phyloP scores from a whole-genome alignment of 1,140 invertebrate species.

The Eupeodes corollae region DNA sequence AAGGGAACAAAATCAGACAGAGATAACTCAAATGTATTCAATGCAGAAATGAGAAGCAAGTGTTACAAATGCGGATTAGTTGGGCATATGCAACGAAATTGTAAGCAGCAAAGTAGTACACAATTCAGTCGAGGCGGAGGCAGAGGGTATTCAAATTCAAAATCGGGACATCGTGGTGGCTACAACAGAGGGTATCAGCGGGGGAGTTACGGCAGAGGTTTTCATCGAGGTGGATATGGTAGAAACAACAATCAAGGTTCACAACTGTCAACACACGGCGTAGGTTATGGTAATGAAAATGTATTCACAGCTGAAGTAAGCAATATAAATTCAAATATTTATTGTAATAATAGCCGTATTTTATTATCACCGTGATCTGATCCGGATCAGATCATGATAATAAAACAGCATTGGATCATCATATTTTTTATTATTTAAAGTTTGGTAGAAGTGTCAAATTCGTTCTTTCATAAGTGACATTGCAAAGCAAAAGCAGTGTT shows the following conservation, averaged over 20 bases:
- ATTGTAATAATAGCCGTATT: neutral
- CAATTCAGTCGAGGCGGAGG: slow-evolving; percentile 12
- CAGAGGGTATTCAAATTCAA: neutral
- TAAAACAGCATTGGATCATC: no score
- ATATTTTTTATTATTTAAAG: no score
- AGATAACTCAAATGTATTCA: slow-evolving; percentile 17
- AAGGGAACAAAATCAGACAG: neutral
- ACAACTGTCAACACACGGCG: slow-evolving; percentile 10
- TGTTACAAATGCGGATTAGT: neutral
- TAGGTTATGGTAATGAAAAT: slow-evolving; percentile 7
- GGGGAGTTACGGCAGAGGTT: slow-evolving; percentile 14
- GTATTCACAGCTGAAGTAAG: neutral
- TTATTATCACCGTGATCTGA: no score
- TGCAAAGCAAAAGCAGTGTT: no score
- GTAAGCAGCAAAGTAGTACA: neutral
- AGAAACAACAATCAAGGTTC: slow-evolving; percentile 11
- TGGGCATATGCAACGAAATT: neutral
- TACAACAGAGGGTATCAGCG: slow-evolving; percentile 13
- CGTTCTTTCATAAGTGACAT: no score
- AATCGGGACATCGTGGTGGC: slow-evolving; percentile 14
- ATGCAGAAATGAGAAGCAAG: slow-evolving; percentile 8
- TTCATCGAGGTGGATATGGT: slow-evolving; percentile 4
- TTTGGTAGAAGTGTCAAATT: no score
- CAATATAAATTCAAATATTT: neutral
- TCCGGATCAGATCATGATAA: no score